Percentiles rank a stretch among this genome's conserved stretches.
These are phyloP conservation scores for Epicauta chinensis DNA, from an alignment of 1,140 invertebrate genomes.

Conservation along the genomic window DNA sequence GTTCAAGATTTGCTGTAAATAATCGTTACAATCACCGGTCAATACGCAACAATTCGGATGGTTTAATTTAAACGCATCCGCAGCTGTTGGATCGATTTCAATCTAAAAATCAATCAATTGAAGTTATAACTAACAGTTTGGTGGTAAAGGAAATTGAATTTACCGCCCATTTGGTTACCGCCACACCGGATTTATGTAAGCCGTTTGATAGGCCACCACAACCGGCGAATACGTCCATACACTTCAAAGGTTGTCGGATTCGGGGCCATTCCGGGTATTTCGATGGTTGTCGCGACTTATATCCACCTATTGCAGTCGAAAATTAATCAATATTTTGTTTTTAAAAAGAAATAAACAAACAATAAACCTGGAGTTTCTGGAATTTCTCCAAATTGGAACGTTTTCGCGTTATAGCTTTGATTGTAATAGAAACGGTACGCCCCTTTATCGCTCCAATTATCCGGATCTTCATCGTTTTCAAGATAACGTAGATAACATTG, in stretches of 20 bases:
- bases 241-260: slow-evolving; percentile 50
- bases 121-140: too few relatives aligned
- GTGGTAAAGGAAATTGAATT: too few relatives aligned
- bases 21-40: slow-evolving; percentile 76
- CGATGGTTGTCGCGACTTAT: slow-evolving; percentile 50
- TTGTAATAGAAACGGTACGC: slow-evolving; percentile 72
- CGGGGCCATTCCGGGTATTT: slow-evolving; percentile 32
- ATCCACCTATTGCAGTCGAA: slow-evolving; percentile 62
- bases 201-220: slow-evolving; percentile 75
- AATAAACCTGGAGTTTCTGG: too few relatives aligned
- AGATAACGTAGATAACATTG: slow-evolving; percentile 57
- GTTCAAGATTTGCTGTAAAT: slow-evolving; percentile 59
- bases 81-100: slow-evolving; percentile 72
- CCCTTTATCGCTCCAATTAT: slow-evolving; percentile 59
- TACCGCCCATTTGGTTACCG: too few relatives aligned
- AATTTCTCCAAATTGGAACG: slow-evolving; percentile 56
- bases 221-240: slow-evolving; percentile 83
- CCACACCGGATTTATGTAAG: slow-evolving; percentile 65
- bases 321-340: too few relatives aligned
- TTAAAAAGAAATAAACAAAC: too few relatives aligned
- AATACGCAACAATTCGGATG: slow-evolving; percentile 70
- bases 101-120: slow-evolving; percentile 45
- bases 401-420: slow-evolving; percentile 57
- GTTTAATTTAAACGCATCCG: slow-evolving; percentile 73
- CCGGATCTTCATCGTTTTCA: slow-evolving; percentile 48